A percentile compares a stretch with the other conserved stretches of the same genome.
Evolutionary conservation across 2,797 vertebrate genomes (phyloP).

Genomic region (Acanthurus leucopareius): DNA sequence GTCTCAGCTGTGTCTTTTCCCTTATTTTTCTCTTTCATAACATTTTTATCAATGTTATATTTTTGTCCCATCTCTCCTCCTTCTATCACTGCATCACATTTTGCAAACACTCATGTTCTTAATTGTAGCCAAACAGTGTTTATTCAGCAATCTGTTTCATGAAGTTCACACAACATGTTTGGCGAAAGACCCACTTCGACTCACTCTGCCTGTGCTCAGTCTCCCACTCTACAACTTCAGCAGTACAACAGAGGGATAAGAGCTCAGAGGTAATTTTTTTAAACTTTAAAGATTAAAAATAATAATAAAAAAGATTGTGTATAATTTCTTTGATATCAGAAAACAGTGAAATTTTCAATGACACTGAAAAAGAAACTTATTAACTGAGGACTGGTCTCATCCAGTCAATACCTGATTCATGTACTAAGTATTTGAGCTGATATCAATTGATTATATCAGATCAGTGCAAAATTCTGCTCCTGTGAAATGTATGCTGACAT

Average conservation of each 20-base stretch:
- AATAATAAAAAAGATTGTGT: too few species aligned
- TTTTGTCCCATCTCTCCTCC: background rate
- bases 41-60: background rate
- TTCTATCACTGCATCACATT: background rate
- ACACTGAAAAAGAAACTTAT: constrained; percentile 1
- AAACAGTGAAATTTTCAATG: background rate
- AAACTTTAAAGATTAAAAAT: too few species aligned
- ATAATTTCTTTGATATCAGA: constrained; percentile 6
- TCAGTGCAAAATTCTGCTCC: background rate
- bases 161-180: background rate
- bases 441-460: background rate
- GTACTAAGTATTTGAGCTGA: background rate
- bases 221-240: background rate
- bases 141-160: background rate
- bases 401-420: background rate
- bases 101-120: background rate
- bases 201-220: background rate
- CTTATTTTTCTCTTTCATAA: background rate
- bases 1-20: background rate
- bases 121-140: background rate
- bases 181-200: background rate
- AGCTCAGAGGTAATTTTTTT: background rate
- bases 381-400: background rate
- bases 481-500: too few species aligned
- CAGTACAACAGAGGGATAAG: background rate